Evolutionary conservation across 1,140 invertebrate genomes (phyloP).

Genomic region (Brachionus rotundiformis): DNA sequence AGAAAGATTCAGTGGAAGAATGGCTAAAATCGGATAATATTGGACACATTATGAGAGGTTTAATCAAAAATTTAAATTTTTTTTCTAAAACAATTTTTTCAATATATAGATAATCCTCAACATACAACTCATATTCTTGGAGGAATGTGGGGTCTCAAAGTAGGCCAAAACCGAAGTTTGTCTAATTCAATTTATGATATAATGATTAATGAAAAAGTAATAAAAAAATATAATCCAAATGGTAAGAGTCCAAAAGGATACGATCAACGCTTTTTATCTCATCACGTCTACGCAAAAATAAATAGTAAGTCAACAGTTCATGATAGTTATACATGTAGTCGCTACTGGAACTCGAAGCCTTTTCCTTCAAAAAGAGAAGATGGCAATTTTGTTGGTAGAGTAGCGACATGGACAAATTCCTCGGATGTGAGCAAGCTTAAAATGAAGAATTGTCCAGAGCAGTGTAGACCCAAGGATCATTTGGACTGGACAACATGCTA

Average conservation of each 20-base stretch:
- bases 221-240: neutral
- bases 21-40: conserved; percentile 4
- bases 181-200: neutral
- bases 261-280: conserved; percentile 21
- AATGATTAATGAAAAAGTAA: neutral
- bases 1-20: conserved; percentile 34
- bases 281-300: neutral
- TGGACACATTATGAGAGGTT: conserved; percentile 4
- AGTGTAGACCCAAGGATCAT: neutral
- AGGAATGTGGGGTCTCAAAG: conserved; percentile 27
- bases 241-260: neutral
- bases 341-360: neutral
- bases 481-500: neutral
- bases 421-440: neutral
- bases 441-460: neutral
- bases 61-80: neutral
- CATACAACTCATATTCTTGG: conserved; percentile 45
- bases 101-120: neutral
- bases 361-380: neutral
- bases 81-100: neutral
- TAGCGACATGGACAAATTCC: neutral
- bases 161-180: neutral
- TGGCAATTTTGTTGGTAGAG: neutral
- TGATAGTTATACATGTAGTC: conserved; percentile 10
- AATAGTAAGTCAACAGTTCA: neutral